A percentile compares a stretch with the other conserved stretches of the same genome.
phyloP scores from a whole-genome alignment of 2,113 vertebrate genomes.

The Puffinus mauretanicus region DNA sequence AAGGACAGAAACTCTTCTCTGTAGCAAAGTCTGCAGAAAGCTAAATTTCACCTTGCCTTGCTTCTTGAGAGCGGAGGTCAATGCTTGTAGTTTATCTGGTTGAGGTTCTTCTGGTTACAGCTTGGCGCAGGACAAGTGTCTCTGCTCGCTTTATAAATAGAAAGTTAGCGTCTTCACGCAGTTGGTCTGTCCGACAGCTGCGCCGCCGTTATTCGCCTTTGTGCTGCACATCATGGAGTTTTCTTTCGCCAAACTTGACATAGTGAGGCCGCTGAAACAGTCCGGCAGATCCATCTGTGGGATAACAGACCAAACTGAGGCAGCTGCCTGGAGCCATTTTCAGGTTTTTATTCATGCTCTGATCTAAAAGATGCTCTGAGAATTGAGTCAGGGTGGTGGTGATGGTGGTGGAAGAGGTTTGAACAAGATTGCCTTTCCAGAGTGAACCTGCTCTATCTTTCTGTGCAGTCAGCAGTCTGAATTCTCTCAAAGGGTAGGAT shows the following conservation, averaged over 20 bases:
- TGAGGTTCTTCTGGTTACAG: not conserved
- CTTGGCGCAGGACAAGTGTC: not conserved
- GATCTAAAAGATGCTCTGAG: not conserved
- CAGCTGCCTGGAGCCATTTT: not conserved
- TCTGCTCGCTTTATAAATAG: not conserved
- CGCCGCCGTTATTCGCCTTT: fast-evolving
- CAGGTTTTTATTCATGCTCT: not conserved
- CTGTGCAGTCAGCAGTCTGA: not conserved
- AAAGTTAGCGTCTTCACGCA: not conserved
- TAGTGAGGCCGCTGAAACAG: not conserved
- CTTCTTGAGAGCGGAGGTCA: not conserved
- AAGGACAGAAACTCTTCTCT: not conserved
- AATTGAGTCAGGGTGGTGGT: not conserved
- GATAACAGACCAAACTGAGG: not conserved
- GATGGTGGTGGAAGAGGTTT: not conserved
- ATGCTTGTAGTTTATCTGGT: not conserved
- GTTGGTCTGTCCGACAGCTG: not conserved
- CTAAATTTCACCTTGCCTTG: not conserved
- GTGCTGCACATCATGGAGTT: not conserved
- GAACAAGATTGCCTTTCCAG: not conserved
- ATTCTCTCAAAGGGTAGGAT: not conserved
- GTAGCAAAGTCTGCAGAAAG: not conserved
- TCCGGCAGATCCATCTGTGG: not conserved
- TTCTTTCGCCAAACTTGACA: not conserved
- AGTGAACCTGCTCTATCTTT: not conserved